Conservation (phyloP, 92 coral and sea anemone species). For the Isaurus tuberculatus region DNA sequence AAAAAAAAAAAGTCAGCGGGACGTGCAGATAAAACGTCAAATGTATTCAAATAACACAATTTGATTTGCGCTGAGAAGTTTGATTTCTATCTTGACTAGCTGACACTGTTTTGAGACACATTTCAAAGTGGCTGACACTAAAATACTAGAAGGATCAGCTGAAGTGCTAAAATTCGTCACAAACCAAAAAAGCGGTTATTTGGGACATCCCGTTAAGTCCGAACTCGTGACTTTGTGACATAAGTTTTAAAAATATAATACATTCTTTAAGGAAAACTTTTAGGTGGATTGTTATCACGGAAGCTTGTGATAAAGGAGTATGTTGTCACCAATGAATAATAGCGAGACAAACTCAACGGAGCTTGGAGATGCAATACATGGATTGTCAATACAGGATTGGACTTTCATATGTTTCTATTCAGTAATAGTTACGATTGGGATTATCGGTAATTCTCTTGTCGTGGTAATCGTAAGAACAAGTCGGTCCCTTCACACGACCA, state of each 20-base stretch:
- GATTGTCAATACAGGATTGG: background rate
- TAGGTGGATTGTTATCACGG: background rate
- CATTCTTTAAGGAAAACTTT: background rate
- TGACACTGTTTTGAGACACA: background rate
- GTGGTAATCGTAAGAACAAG: constrained; percentile 1
- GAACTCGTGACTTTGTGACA: background rate
- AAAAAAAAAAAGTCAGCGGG: background rate
- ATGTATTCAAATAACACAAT: background rate
- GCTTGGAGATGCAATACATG: background rate
- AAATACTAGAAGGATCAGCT: background rate
- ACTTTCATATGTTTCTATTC: background rate
- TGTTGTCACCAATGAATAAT: background rate
- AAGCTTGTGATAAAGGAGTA: background rate
- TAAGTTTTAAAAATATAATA: background rate
- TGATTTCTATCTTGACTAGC: background rate
- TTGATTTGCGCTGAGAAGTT: background rate
- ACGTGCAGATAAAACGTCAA: background rate
- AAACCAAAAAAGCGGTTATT: background rate
- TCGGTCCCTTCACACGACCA: constrained; percentile 32
- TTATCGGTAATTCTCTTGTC: constrained; percentile 25
- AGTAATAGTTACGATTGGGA: background rate
- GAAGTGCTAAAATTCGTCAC: background rate
- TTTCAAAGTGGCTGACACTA: background rate
- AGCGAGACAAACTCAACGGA: background rate
- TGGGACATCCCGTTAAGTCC: background rate